phyloP scores from a whole-genome alignment of 2,888 invertebrate genomes.

The Agrochola lota region DNA sequence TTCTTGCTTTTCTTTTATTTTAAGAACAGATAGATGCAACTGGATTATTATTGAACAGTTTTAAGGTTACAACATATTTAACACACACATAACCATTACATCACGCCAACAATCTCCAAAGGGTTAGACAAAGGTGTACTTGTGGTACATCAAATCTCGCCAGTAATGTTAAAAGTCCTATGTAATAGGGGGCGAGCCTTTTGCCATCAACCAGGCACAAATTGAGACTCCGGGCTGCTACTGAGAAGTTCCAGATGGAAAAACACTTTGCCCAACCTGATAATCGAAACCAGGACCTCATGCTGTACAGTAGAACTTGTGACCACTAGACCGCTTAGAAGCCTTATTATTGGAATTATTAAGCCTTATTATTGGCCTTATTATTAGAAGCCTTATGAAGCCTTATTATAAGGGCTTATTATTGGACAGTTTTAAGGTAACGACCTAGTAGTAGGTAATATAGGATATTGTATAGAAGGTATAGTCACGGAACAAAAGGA shows the following conservation, averaged over 20 bases:
- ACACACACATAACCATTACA: too few relatives aligned
- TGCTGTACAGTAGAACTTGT: neutral
- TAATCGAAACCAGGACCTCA: neutral
- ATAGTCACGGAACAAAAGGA: slow-evolving; percentile 23
- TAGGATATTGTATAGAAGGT: neutral
- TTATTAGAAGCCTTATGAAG: too few relatives aligned
- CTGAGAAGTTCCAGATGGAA: neutral
- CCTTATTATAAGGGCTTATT: too few relatives aligned
- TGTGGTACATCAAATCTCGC: neutral
- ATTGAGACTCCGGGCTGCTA: neutral
- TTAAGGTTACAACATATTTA: neutral
- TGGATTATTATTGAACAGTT: neutral
- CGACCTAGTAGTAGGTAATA: neutral
- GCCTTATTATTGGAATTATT: too few relatives aligned
- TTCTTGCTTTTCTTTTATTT: neutral
- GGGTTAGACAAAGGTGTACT: neutral
- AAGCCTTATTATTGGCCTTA: too few relatives aligned
- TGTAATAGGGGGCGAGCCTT: neutral
- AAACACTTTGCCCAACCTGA: neutral
- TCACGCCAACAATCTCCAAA: neutral
- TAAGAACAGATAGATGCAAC: neutral
- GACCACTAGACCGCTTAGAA: neutral
- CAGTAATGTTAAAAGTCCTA: neutral
- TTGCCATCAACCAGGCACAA: neutral
- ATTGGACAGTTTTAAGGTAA: neutral